Evolutionary conservation across 2,888 invertebrate species (phyloP).

Genomic region (Furcula furcula): DNA sequence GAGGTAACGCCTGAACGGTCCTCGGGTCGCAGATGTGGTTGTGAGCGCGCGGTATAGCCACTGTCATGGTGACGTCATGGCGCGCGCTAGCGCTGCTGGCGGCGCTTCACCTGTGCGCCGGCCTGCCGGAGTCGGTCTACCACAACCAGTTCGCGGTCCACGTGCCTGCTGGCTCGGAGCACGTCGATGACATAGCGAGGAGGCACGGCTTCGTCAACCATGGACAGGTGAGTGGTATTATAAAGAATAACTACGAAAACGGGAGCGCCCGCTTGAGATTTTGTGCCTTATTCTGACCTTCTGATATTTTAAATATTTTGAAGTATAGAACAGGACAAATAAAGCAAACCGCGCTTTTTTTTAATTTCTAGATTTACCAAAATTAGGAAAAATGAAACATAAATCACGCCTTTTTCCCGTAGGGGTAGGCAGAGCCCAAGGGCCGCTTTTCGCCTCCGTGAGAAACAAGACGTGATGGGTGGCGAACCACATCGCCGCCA

Average conservation of each 20-base stretch:
- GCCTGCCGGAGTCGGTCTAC: slow-evolving; percentile 77
- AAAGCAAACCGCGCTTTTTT: too few species aligned
- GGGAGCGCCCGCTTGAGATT: too few species aligned
- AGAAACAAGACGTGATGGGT: too few species aligned
- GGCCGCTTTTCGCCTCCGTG: too few species aligned
- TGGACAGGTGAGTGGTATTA: slow-evolving; percentile 92
- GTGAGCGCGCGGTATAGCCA: slow-evolving; percentile 22
- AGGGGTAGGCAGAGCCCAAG: too few species aligned
- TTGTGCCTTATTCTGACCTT: neutral
- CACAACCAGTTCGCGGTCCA: slow-evolving; percentile 93
- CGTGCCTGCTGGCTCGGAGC: slow-evolving; percentile 87
- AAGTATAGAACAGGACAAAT: too few species aligned
- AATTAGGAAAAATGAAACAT: too few species aligned
- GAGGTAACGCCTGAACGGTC: neutral
- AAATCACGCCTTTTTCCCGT: too few species aligned
- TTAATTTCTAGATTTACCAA: too few species aligned
- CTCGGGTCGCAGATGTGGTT: slow-evolving; percentile 48
- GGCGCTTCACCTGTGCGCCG: slow-evolving; percentile 39
- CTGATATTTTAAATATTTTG: neutral
- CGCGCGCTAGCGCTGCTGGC: slow-evolving; percentile 62
- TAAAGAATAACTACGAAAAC: too few species aligned
- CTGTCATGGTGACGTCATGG: slow-evolving; percentile 71
- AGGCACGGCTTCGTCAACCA: slow-evolving; percentile 93
- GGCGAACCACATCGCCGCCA: too few species aligned
- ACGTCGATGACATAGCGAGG: slow-evolving; percentile 88